phyloP scores from a whole-genome alignment of 2,113 vertebrate species.

The Muntiacus muntjak region DNA sequence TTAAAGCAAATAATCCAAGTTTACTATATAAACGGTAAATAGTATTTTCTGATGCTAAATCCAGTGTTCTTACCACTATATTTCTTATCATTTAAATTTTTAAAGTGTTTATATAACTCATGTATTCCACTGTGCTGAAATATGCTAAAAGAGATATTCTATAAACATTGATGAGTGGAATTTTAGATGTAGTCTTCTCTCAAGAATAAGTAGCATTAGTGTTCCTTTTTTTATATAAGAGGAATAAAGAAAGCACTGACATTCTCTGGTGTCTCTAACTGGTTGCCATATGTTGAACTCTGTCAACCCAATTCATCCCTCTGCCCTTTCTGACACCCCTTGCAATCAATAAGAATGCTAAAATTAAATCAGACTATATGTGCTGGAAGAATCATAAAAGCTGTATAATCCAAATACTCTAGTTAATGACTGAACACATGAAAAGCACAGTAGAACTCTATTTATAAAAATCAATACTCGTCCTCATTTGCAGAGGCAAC shows the following conservation, averaged over 20 bases:
- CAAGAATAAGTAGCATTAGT: not conserved
- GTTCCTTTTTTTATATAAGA: not conserved
- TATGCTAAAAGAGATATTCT: not conserved
- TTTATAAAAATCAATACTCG: slow-evolving; percentile 23
- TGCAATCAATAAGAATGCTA: slow-evolving; percentile 33
- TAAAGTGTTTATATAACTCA: not conserved
- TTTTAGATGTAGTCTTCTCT: not conserved
- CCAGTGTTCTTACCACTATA: not conserved
- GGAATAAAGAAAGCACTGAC: not conserved
- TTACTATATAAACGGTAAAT: not conserved
- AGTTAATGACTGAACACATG: slow-evolving; percentile 4
- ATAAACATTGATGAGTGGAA: not conserved
- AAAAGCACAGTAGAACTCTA: not conserved
- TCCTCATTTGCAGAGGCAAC: not conserved
- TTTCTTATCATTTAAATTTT: not conserved
- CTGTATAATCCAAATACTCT: slow-evolving; percentile 1
- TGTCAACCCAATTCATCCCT: not conserved
- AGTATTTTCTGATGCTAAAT: not conserved
- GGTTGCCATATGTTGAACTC: slow-evolving; percentile 35
- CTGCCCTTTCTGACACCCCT: not conserved
- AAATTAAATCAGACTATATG: slow-evolving; percentile 18
- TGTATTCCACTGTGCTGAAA: not conserved
- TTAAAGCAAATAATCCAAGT: not conserved
- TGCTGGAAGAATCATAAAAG: not conserved
- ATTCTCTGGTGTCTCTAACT: slow-evolving; percentile 40